phyloP scores from a whole-genome alignment of 2,888 invertebrate genomes.

The Helobdella robusta region DNA sequence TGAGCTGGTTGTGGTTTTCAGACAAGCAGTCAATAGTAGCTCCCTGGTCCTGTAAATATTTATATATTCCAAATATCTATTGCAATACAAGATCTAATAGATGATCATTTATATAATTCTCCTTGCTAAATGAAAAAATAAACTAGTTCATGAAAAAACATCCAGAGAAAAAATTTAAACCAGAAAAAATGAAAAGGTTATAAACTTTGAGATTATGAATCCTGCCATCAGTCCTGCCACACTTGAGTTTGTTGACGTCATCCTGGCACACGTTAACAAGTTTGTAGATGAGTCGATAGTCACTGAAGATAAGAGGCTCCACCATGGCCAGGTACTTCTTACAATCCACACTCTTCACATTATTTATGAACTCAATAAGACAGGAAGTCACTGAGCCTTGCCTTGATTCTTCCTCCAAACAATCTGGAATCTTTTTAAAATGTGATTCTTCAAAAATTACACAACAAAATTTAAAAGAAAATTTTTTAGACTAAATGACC shows the following conservation, averaged over 20 bases:
- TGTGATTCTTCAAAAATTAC: too few species aligned
- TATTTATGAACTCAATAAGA: constrained; percentile 59
- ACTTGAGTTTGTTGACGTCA: constrained; percentile 64
- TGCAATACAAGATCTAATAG: too few species aligned
- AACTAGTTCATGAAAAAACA: too few species aligned
- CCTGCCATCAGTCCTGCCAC: constrained; percentile 71
- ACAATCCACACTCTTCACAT: constrained; percentile 55
- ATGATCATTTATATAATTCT: too few species aligned
- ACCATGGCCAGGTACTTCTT: constrained; percentile 57
- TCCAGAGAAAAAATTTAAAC: too few species aligned
- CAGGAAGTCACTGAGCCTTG: constrained; percentile 56
- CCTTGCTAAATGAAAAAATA: too few species aligned
- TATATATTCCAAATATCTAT: too few species aligned
- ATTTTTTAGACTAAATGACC: too few species aligned
- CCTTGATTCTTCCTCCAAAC: constrained; percentile 35
- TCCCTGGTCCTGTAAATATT: too few species aligned
- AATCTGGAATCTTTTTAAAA: constrained; percentile 45
- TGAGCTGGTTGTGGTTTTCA: constrained; percentile 55
- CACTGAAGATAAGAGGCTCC: constrained; percentile 66
- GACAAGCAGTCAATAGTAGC: constrained; percentile 75
- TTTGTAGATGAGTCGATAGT: constrained; percentile 70
- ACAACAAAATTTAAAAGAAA: too few species aligned
- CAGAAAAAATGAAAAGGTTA: too few species aligned
- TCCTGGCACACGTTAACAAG: constrained; percentile 69
- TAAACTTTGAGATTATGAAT: too few species aligned